These are phyloP conservation scores for Henricia sp. DNA, from an alignment of 53 echinoderm and acorn worm species.

Conservation along the genomic window DNA sequence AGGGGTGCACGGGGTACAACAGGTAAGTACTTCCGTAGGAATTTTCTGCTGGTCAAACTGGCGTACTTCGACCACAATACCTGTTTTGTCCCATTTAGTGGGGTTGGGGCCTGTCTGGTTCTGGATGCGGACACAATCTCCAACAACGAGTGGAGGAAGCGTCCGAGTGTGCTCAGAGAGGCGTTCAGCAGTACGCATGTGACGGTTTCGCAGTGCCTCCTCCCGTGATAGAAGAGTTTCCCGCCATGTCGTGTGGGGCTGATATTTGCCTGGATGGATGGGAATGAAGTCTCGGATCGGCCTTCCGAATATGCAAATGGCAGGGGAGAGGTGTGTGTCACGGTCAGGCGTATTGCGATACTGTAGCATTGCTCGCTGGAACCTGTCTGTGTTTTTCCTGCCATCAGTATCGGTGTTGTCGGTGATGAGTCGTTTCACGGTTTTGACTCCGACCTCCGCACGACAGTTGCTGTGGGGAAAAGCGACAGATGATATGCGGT, in stretches of 20 bases:
- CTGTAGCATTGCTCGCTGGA: constrained; percentile 48
- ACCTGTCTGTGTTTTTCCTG: no score
- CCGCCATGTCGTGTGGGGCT: constrained; percentile 61
- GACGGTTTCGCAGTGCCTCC: neutral
- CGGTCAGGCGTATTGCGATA: constrained; percentile 66
- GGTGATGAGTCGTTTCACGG: no score
- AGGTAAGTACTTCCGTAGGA: no score
- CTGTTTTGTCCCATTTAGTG: constrained; percentile 69
- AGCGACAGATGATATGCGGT: constrained; percentile 60
- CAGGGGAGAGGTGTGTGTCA: constrained; percentile 60
- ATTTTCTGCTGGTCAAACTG: constrained; percentile 70
- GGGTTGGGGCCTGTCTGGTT: constrained; percentile 62
- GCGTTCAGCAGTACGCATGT: no score
- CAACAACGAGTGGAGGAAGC: no score
- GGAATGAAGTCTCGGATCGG: constrained; percentile 66
- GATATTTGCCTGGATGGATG: constrained; percentile 24
- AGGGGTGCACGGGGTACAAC: no score
- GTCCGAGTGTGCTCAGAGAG: no score
- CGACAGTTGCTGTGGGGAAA: constrained; percentile 66
- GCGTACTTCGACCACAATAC: constrained; percentile 63
- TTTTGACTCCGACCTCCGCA: constrained; percentile 67
- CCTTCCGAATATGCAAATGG: constrained; percentile 62
- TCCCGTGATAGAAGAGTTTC: neutral
- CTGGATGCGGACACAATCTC: constrained; percentile 61
- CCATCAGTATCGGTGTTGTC: no score